These are phyloP conservation scores for Cyanocitta stelleri DNA, from an alignment of 2,113 vertebrate genomes.

Conservation along the genomic window DNA sequence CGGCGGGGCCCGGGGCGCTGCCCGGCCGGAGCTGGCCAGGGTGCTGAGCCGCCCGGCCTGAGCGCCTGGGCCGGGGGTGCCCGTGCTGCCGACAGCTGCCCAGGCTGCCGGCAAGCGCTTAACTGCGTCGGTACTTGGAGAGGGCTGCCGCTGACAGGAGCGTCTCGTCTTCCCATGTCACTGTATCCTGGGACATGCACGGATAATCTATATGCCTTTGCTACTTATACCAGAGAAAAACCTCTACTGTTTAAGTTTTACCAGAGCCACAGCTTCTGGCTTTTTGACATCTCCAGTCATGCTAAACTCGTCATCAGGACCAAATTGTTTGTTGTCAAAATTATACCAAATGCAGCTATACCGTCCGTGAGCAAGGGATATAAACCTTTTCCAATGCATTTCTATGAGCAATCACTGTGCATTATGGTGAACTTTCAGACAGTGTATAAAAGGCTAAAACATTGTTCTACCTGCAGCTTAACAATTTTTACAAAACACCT, in stretches of 20 bases:
- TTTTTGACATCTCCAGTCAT: not conserved
- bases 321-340: not conserved
- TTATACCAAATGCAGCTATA: not conserved
- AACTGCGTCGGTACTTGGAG: accelerated
- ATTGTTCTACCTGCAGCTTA: not conserved
- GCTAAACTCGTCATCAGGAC: accelerated
- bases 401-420: not conserved
- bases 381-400: accelerated
- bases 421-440: not conserved
- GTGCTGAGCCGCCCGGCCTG: not conserved
- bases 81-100: not conserved
- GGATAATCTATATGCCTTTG: not conserved
- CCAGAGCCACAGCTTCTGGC: not conserved
- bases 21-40: not conserved
- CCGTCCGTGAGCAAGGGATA: too few species aligned
- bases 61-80: not conserved
- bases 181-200: not conserved
- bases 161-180: accelerated
- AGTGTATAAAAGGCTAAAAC: not conserved
- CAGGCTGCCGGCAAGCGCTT: accelerated
- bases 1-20: not conserved
- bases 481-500: not conserved
- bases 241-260: not conserved
- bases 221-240: not conserved
- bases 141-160: accelerated